Evolutionary conservation across 2,797 vertebrate genomes (phyloP).

Genomic region (Pangasius macronema): DNA sequence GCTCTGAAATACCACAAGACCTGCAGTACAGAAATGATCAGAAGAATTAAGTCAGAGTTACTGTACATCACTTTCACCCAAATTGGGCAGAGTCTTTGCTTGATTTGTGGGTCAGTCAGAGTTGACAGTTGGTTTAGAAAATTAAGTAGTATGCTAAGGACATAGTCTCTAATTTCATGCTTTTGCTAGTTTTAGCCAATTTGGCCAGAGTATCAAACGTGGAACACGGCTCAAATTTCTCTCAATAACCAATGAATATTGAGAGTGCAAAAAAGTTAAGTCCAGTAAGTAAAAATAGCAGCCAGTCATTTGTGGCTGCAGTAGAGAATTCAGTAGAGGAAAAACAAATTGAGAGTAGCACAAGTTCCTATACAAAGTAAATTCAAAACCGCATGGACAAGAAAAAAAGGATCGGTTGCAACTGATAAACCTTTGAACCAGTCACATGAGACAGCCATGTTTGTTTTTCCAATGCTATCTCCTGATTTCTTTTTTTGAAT

Average conservation of each 20-base stretch:
- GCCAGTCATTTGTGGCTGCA: not conserved
- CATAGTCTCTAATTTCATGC: constrained; percentile 18
- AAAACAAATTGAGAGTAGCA: not conserved
- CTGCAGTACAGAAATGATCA: constrained; percentile 29
- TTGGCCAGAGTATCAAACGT: not conserved
- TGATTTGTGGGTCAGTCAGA: not conserved
- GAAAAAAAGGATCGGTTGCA: not conserved
- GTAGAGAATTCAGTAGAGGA: not conserved
- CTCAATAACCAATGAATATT: constrained; percentile 16
- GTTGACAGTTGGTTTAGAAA: not conserved
- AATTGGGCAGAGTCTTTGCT: not conserved
- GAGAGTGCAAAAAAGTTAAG: not conserved
- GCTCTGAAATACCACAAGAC: constrained; percentile 51
- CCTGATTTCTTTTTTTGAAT: not conserved
- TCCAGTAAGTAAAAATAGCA: constrained; percentile 1
- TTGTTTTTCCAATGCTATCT: not conserved
- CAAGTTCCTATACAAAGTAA: not conserved
- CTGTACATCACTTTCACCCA: not conserved
- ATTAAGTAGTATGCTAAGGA: not conserved
- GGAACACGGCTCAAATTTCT: not conserved
- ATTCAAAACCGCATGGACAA: not conserved
- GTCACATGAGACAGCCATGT: not conserved
- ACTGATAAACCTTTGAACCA: not conserved
- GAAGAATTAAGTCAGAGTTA: constrained; percentile 18
- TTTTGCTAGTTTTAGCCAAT: constrained; percentile 6